Evolutionary conservation across 1,140 invertebrate species (phyloP).

Genomic region (silkworm (Bombyx mori)): ASM3026992v2 NC_085113.1:12599501-12600000

Average conservation of each 20-base stretch:
- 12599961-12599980: too few species aligned
- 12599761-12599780: slow-evolving; percentile 94
- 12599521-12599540: too few species aligned
- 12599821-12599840: slow-evolving; percentile 81
- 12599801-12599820: slow-evolving; percentile 75
- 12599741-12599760: slow-evolving; percentile 87
- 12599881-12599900: slow-evolving; percentile 3
- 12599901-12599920: too few species aligned
- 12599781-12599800: slow-evolving; percentile 83
- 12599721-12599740: slow-evolving; percentile 85
- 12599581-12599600: too few species aligned
- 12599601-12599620: too few species aligned
- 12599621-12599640: slow-evolving; percentile 93
- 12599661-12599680: slow-evolving; percentile 92
- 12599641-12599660: slow-evolving; percentile 92
- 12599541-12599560: too few species aligned
- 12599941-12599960: too few species aligned
- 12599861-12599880: slow-evolving; percentile 79
- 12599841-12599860: slow-evolving; percentile 89
- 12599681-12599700: slow-evolving; percentile 91
- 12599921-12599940: too few species aligned
- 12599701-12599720: slow-evolving; percentile 94
- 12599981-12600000: too few species aligned
- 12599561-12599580: too few species aligned
- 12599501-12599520: too few species aligned